Conservation (phyloP, 2,797 vertebrate species). For the Streptopelia turtur region DNA sequence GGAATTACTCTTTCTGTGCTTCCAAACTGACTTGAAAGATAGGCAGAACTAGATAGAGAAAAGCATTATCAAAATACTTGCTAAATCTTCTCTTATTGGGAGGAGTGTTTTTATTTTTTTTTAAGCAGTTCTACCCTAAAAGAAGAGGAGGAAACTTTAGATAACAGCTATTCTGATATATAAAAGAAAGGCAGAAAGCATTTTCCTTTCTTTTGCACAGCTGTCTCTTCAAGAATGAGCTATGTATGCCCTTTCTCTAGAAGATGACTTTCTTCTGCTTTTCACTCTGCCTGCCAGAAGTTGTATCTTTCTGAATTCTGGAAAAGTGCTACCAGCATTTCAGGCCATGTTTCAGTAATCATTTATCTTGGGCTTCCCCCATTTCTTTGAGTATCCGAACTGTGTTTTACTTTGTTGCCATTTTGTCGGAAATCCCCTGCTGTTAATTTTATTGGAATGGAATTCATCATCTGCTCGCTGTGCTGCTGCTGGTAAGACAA, state of each 20-base stretch:
- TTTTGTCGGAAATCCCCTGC: constrained; percentile 48
- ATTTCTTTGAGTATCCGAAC: not conserved
- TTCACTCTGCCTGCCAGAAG: not conserved
- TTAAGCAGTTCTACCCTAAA: not conserved
- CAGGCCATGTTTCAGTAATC: not conserved
- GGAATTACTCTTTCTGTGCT: constrained; percentile 14
- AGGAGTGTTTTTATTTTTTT: not conserved
- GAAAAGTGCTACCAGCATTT: not conserved
- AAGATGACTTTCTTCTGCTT: not conserved
- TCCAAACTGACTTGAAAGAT: constrained; percentile 24
- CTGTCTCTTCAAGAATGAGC: not conserved
- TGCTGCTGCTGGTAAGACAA: constrained; percentile 60
- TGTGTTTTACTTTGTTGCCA: not conserved
- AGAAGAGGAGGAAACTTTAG: constrained; percentile 38
- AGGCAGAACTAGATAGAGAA: constrained; percentile 4
- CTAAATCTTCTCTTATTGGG: not conserved
- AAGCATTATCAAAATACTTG: not conserved
- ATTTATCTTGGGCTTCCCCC: not conserved
- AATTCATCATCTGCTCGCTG: constrained; percentile 56
- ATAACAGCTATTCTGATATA: constrained; percentile 32
- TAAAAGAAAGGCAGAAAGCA: not conserved
- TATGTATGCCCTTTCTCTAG: not conserved
- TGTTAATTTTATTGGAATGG: constrained; percentile 55
- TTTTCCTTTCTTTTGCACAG: not conserved
- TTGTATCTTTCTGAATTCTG: constrained; percentile 26